Evolutionary conservation across 2,888 invertebrate genomes (phyloP), one percentile per base, ranked within the genome.

Genomic region (Cinara cedri): DNA sequence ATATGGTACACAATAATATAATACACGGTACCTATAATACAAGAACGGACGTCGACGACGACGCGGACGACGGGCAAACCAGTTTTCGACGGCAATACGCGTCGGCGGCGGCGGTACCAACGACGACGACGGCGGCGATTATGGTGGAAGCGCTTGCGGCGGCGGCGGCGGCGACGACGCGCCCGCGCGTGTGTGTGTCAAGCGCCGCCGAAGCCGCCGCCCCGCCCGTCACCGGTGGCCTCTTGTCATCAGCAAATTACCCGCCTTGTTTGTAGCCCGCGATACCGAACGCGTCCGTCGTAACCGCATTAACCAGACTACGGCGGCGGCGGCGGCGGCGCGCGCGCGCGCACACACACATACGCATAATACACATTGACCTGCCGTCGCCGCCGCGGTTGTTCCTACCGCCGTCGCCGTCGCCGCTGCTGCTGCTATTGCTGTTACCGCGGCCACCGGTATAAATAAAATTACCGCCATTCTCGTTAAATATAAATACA

Each of bases 271-370:
- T 71, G 72, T 71, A 72, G 65, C 66, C 82, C 49, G 60, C 78
- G 78, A 78, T 70, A 78, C 78, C 78, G 78, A 78, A 78, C 82
- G 83, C 82, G 82, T 57, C 54, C 81, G 55, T 34, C 82, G 68
- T 80, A 57, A 75, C 81, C 62, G 72, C 82, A 63, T 81, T 76
- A 72, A 81, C 65, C 66, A 74, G 74, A 81, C 72, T 19, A 66
- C 81, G 57, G 46, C 72, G 72, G 62, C 62, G 46, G 19, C 26
- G 51, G 1, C 1, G 19, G 44, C 44, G 9, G 13, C 34, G 19
- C 11, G 8, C 72, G 14, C 51, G n/a, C 44, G 24, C 62, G 19
- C 62, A 34, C 19, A 11, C 24, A 70, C 60, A 9, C 24, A 14
- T 21, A 19, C 65, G 16, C 54, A 42, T 14, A 0, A n/a, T 1